A percentile compares a stretch with the other conserved stretches of the same genome.
Evolutionary conservation across 1,140 invertebrate genomes (phyloP).

Genomic region (Cotesia vestalis): DNA sequence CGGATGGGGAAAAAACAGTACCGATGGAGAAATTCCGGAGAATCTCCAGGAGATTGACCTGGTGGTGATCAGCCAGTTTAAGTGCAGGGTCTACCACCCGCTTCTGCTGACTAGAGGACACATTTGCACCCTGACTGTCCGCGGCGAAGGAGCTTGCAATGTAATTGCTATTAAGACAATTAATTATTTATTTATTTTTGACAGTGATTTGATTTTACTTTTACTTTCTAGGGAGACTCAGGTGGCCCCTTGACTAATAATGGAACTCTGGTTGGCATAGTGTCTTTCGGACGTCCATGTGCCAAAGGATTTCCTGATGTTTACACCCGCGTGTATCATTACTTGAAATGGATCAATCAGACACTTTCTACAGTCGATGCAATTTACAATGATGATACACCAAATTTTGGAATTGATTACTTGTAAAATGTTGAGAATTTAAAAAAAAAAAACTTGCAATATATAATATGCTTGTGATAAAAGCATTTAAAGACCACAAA

Average conservation of each 20-base stretch:
- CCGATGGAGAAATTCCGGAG: conserved; percentile 46
- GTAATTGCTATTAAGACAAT: conserved; percentile 5
- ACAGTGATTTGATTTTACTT: background rate
- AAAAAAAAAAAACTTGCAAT: too few relatives aligned
- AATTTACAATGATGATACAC: too few relatives aligned
- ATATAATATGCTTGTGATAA: too few relatives aligned
- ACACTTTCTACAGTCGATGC: too few relatives aligned
- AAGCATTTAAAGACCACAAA: too few relatives aligned
- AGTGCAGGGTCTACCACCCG: conserved; percentile 30
- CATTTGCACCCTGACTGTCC: conserved; percentile 20
- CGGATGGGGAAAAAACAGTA: conserved; percentile 65
- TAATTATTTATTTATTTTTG: background rate
- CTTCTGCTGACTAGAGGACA: background rate
- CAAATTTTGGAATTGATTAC: too few relatives aligned
- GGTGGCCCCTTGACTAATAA: conserved; percentile 63
- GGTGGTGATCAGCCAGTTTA: conserved; percentile 33
- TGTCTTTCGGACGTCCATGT: conserved; percentile 70
- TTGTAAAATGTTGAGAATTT: too few relatives aligned
- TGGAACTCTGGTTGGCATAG: conserved; percentile 65
- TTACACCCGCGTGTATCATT: conserved; percentile 63
- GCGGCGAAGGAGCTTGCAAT: conserved; percentile 24
- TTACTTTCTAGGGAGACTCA: conserved; percentile 63
- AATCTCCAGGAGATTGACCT: conserved; percentile 50
- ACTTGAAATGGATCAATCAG: conserved; percentile 54
- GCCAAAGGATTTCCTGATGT: conserved; percentile 68